Base-by-base conservation (phyloP, 2,888 invertebrate genomes). In the Plusia festucae region DNA sequence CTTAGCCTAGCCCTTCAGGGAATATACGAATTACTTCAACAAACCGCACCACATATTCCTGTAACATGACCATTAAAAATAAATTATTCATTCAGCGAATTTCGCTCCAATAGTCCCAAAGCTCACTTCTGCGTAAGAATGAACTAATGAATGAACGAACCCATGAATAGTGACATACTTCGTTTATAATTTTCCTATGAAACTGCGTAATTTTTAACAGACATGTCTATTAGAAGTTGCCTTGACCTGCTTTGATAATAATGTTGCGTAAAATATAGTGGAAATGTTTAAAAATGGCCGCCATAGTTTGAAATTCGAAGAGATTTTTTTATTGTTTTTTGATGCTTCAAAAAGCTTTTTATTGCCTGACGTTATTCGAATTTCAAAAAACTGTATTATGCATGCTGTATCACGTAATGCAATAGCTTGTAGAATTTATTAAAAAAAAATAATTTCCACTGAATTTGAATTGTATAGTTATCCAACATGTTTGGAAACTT, bases 221-320 rank as follows among this genome's bases (percentile, higher is more conserved):
- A 73, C 81, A 58, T 53, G 75, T 72, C 68, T 71, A 27, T 65
- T 5, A 1, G 20, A 2, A 7, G 8, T 65, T 24, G 32, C 84
- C 84, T 80, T 84, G 84, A 73, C 72, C 81, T 11, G 79, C 20
- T 73, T 82, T 52, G 80, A 84, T 80, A 40, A 59, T 24, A 13
- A 13, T 64, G 32, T 24, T 63, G 72, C 79, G 76, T 72, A 68
- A 53, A 56, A 53, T 30, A 49, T 46, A 49, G 22, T 54, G 71
- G 54, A 57, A 73, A 58, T 34, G 16, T 30, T 55, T 44, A n/a
- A 27, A 16, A 15, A 57, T 30, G 44, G 44, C 24, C 9, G 22
- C 40, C 22, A 20, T 34, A 22, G 15, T 73, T 64, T 56, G 9
- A 56, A 66, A 61, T 55, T 67, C 32, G 53, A 73, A 51, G 16